Evolutionary conservation across 2,888 invertebrate genomes (phyloP).

Genomic region (Scaptomyza tumidula): DNA sequence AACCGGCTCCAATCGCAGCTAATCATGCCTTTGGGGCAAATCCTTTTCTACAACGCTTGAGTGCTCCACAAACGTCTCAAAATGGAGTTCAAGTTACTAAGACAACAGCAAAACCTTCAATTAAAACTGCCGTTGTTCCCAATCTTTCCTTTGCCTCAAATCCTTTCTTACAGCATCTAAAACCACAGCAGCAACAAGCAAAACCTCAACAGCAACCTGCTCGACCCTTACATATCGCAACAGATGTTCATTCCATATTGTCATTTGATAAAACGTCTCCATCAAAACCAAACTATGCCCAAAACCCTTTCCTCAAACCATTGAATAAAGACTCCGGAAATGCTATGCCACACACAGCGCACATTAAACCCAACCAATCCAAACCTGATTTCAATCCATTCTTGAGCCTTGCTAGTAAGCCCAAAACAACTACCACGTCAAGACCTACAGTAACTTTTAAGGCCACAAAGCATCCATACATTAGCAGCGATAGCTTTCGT

Average conservation of each 20-base stretch:
- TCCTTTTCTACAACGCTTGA: slow-evolving; percentile 42
- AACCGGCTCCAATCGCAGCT: neutral
- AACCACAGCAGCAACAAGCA: slow-evolving; percentile 6
- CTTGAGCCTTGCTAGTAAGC: slow-evolving; percentile 23
- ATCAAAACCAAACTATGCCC: slow-evolving; percentile 32
- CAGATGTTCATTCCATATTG: neutral
- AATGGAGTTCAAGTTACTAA: neutral
- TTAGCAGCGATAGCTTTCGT: slow-evolving; percentile 66
- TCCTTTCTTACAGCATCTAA: slow-evolving; percentile 56
- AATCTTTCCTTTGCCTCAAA: slow-evolving; percentile 38
- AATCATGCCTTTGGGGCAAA: slow-evolving; percentile 28
- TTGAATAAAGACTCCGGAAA: slow-evolving; percentile 9
- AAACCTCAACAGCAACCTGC: slow-evolving; percentile 14
- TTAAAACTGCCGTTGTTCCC: neutral
- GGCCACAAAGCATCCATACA: slow-evolving; percentile 44
- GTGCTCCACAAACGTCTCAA: neutral
- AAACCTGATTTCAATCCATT: slow-evolving; percentile 59
- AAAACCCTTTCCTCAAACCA: slow-evolving; percentile 60
- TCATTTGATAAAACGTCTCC: neutral
- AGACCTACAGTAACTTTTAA: slow-evolving; percentile 27
- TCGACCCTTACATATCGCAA: neutral
- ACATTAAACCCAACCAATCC: slow-evolving; percentile 1
- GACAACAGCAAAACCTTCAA: slow-evolving; percentile 14
- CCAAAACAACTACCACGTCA: slow-evolving; percentile 11
- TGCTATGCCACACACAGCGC: neutral